phyloP scores from a whole-genome alignment of 2,797 vertebrate species.

The Diplodus puntazzo region DNA sequence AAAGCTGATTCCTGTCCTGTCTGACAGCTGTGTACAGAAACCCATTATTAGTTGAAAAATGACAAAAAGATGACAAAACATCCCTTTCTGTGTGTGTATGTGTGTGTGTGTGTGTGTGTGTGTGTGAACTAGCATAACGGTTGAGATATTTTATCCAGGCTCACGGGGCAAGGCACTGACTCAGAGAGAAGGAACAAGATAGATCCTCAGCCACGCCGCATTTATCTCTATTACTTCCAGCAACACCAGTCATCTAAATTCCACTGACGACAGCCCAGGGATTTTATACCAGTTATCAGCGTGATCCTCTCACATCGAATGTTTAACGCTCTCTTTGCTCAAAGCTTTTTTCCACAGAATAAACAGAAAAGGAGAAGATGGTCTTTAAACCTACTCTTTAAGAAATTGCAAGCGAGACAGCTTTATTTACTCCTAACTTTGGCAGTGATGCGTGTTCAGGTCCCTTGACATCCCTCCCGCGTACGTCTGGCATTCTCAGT shows the following conservation, averaged over 20 bases:
- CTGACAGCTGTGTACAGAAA: constrained; percentile 40
- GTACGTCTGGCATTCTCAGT: constrained; percentile 33
- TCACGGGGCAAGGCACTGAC: constrained; percentile 59
- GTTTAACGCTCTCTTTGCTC: constrained; percentile 47
- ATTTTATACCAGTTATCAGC: constrained; percentile 66
- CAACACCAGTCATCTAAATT: constrained; percentile 72
- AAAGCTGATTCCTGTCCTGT: constrained; percentile 40
- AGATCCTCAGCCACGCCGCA: constrained; percentile 62
- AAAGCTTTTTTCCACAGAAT: constrained; percentile 41
- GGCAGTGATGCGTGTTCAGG: constrained; percentile 17
- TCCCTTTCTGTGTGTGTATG: constrained; percentile 32
- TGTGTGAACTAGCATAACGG: constrained; percentile 58
- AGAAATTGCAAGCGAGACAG: neutral
- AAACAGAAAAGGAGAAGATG: constrained; percentile 29
- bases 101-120: constrained; percentile 29
- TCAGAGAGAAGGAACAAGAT: constrained; percentile 66
- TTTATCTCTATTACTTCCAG: constrained; percentile 78
- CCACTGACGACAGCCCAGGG: constrained; percentile 66
- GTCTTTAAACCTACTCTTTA: constrained; percentile 32
- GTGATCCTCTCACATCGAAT: constrained; percentile 63
- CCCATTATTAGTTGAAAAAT: constrained; percentile 64
- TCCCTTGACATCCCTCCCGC: neutral
- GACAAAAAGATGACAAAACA: constrained; percentile 61
- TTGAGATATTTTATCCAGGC: constrained; percentile 69
- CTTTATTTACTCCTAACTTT: constrained; percentile 39